Conservation (phyloP, 1,140 invertebrate species). For the Lucilia sericata region DNA sequence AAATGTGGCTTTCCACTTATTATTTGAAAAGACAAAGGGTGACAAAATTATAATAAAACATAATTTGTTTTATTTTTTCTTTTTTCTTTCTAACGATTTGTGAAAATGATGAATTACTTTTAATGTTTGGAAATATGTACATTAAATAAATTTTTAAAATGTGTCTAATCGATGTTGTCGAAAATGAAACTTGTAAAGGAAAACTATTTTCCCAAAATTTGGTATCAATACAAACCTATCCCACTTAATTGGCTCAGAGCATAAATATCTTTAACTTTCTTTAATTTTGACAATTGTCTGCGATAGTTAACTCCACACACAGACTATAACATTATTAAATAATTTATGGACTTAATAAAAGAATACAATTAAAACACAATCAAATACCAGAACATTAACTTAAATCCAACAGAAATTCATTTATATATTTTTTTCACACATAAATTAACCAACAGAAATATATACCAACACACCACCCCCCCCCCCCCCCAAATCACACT, state of each 20-base stretch:
- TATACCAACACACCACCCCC: not conserved
- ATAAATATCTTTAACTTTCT: too few species aligned
- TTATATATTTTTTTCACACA: constrained; percentile 35
- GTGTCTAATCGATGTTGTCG: too few species aligned
- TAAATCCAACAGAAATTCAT: constrained; percentile 38
- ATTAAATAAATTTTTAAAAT: too few species aligned
- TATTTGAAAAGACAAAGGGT: not conserved
- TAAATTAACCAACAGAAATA: constrained; percentile 33
- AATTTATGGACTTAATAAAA: constrained; percentile 31
- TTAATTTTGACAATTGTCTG: too few species aligned
- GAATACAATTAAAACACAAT: constrained; percentile 39
- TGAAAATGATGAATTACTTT: constrained; percentile 40
- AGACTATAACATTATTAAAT: not conserved
- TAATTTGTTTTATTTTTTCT: not conserved
- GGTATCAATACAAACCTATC: too few species aligned
- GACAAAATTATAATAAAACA: constrained; percentile 24
- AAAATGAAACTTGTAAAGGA: too few species aligned
- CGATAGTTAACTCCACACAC: too few species aligned
- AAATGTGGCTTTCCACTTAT: not conserved
- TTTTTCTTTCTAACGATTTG: not conserved
- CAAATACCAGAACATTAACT: constrained; percentile 1
- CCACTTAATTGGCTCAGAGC: too few species aligned
- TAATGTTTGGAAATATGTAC: not conserved
- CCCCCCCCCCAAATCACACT: not conserved
- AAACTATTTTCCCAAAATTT: too few species aligned